These are phyloP conservation scores for Oreotragus oreotragus DNA, from an alignment of 2,113 vertebrate species.

Conservation along the genomic window DNA sequence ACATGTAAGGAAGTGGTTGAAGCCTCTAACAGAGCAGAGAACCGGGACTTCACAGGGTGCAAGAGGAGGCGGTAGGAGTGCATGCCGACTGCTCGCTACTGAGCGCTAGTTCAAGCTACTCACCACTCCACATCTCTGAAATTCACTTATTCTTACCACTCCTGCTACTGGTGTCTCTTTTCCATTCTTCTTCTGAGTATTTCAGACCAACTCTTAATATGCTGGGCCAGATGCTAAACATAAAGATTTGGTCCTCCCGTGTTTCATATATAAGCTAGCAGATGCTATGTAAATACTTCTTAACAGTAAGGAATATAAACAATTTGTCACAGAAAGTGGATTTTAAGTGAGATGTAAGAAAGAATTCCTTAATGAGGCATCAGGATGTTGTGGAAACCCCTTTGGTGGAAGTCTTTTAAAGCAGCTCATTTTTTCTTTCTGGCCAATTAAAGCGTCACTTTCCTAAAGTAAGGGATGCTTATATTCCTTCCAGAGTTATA, in stretches of 20 bases:
- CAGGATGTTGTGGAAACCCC: background rate
- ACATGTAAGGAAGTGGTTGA: background rate
- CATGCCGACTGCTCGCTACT: background rate
- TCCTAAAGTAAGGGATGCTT: background rate
- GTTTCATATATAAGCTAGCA: background rate
- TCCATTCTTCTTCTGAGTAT: background rate
- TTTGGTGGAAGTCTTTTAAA: background rate
- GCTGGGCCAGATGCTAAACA: background rate
- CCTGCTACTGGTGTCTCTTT: background rate
- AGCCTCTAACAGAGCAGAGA: background rate
- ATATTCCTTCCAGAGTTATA: background rate
- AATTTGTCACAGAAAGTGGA: background rate
- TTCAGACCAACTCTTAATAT: background rate
- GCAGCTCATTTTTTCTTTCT: background rate
- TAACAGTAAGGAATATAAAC: background rate
- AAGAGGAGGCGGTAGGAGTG: background rate
- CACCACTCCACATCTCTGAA: background rate
- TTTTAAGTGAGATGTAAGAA: background rate
- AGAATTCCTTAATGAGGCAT: background rate
- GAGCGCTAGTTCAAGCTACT: background rate
- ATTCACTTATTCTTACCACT: background rate
- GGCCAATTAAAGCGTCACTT: background rate
- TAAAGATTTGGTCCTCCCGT: background rate
- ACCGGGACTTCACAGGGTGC: no score
- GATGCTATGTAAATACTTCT: background rate